Conservation (phyloP, 1,140 invertebrate genomes). For the Trypoxylus dichotomus region DNA sequence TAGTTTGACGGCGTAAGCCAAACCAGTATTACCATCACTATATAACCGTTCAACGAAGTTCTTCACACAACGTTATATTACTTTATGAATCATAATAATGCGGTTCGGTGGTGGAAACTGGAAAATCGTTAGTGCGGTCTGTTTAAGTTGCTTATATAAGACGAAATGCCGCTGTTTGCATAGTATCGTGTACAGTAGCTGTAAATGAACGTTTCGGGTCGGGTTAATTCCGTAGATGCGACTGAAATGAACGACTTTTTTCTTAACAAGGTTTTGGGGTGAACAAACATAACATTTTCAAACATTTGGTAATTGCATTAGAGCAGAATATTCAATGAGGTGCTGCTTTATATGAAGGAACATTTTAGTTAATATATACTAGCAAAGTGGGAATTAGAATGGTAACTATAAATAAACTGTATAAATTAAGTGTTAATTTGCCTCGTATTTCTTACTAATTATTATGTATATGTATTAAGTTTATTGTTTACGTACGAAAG, state of each 20-base stretch:
- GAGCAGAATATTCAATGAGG: not conserved
- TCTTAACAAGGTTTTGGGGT: not conserved
- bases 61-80: not conserved
- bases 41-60: not conserved
- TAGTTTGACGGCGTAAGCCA: not conserved
- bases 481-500: no score
- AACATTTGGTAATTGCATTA: not conserved
- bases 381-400: no score
- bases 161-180: conserved; percentile 4
- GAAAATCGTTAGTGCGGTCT: not conserved
- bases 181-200: not conserved
- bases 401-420: no score
- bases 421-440: no score
- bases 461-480: no score
- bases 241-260: not conserved
- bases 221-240: not conserved
- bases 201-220: not conserved
- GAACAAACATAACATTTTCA: not conserved
- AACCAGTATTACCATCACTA: conserved; percentile 9
- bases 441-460: no score
- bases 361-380: no score
- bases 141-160: not conserved
- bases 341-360: not conserved
- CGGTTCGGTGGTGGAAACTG: not conserved
- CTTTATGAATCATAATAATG: conserved; percentile 3